These are phyloP conservation scores for Haliaeetus leucogaster DNA, from an alignment of 2,113 vertebrate species.

Conservation along the genomic window DNA sequence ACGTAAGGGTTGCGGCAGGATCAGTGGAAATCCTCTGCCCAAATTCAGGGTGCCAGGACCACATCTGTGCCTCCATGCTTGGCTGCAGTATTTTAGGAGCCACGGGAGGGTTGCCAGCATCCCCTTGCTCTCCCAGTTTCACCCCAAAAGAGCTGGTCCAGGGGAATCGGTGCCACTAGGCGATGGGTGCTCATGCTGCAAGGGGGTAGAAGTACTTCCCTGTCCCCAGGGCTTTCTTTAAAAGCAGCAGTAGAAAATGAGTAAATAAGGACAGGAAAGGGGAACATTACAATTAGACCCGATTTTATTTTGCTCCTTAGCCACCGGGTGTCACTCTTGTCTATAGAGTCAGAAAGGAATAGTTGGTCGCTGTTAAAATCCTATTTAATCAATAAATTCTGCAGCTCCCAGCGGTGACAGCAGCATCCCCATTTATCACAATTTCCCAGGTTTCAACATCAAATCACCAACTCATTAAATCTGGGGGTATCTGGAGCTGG, in stretches of 20 bases:
- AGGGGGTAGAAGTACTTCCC: background rate
- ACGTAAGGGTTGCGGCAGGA: fast-evolving
- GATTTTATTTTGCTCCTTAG: background rate
- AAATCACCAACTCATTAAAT: background rate
- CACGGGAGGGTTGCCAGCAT: background rate
- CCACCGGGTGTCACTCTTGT: conserved; percentile 50
- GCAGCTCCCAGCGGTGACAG: background rate
- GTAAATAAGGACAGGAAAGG: background rate
- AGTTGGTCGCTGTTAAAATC: background rate
- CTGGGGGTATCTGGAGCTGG: background rate
- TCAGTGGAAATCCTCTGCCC: background rate
- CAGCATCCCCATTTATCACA: background rate
- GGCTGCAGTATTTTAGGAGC: background rate
- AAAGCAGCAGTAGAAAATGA: background rate
- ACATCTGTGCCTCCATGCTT: background rate
- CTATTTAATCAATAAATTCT: background rate
- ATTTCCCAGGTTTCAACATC: background rate
- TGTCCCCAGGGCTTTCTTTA: background rate
- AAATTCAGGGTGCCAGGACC: background rate
- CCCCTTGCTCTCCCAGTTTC: background rate
- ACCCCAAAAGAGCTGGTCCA: background rate
- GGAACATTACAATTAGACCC: background rate
- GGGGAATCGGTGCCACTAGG: background rate
- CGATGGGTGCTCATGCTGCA: background rate
- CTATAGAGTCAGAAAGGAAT: background rate